A percentile compares a stretch with the other conserved stretches of the same genome.
These are phyloP conservation scores for Parotia lawesii DNA, from an alignment of 2,113 vertebrate species.

Conservation along the genomic window DNA sequence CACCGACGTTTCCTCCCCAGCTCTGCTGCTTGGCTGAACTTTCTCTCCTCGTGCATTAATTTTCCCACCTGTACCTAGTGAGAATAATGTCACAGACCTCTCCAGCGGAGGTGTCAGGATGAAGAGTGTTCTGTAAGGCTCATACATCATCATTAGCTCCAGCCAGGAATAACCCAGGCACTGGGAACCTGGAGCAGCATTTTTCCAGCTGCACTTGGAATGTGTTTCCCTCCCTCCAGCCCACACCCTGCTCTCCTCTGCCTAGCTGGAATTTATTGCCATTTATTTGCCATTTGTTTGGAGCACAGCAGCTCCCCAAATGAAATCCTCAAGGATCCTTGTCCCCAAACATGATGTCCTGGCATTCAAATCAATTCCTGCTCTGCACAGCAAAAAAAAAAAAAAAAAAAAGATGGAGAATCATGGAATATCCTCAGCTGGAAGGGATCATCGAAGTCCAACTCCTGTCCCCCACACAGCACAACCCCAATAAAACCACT, in stretches of 20 bases:
- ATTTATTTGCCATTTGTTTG: background rate
- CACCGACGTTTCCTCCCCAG: background rate
- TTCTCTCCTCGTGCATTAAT: background rate
- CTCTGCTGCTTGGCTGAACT: background rate
- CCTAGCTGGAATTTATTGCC: background rate
- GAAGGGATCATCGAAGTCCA: background rate
- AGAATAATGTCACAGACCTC: constrained; percentile 9
- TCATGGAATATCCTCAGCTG: background rate
- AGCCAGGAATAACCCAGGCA: constrained; percentile 5
- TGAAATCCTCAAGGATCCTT: background rate
- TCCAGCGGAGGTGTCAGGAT: background rate
- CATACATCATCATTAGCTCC: constrained; percentile 46
- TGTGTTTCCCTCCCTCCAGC: background rate
- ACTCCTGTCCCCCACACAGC: background rate
- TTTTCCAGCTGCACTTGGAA: constrained; percentile 5
- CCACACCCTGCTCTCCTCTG: background rate
- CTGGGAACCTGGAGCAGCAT: background rate
- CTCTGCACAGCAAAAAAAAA: background rate
- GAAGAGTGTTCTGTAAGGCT: constrained; percentile 9
- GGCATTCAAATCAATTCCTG: background rate
- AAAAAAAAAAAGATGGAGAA: background rate
- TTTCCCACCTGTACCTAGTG: background rate
- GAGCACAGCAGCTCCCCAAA: background rate
- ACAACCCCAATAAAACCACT: background rate
- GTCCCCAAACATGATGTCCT: background rate